Base-by-base conservation (phyloP, 2,113 vertebrate genomes). In the Leucopsar rothschildi region DNA sequence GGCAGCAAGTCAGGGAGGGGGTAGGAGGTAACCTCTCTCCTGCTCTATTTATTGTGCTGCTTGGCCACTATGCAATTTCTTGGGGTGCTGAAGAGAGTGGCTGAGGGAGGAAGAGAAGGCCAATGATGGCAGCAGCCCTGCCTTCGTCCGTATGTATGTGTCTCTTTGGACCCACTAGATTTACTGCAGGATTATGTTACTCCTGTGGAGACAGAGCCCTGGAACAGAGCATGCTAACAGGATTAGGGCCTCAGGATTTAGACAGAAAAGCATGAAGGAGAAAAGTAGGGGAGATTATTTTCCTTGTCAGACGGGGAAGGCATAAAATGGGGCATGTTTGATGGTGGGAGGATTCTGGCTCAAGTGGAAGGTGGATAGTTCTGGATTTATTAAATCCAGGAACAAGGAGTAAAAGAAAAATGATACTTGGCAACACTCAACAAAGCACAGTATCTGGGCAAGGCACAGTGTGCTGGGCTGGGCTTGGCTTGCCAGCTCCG, bases 181-280 rank as follows among this genome's bases (percentile, higher is more conserved):
- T 98, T 97, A 98, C 90, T 86, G 96, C 63, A 49, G 97, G 97
- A 98, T 98, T 98, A 98, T 82, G 93, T 98, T 98, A 97, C 97
- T 94, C 96, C 96, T 69, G 76, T 70, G 42, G 96, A 98, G 97
- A 98, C 96, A 53, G 95, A 97, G 97, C 95, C 79, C 96, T 94
- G 97, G 98, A 98, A 98, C 96, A 97, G 78, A 87, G 98, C 95
- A 95, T 73, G 87, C 96, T 98, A 98, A 98, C 97, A 97, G 98
- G 98, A 98, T 98, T 98, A 98, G 92, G 90, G 94, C 96, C 98
- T 98, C 97, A 97, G 97, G 97, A 97, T 97, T 97, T 96, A 97
- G 97, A 97, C 91, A 96, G 96, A 96, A 91, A 96, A 96, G 96
- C 97, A 97, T 94, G 95, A 95, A 96, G 96, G 97, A 96, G 95